phyloP scores from a whole-genome alignment of 2,888 invertebrate genomes.

The Drosophila pseudotalamancana region DNA sequence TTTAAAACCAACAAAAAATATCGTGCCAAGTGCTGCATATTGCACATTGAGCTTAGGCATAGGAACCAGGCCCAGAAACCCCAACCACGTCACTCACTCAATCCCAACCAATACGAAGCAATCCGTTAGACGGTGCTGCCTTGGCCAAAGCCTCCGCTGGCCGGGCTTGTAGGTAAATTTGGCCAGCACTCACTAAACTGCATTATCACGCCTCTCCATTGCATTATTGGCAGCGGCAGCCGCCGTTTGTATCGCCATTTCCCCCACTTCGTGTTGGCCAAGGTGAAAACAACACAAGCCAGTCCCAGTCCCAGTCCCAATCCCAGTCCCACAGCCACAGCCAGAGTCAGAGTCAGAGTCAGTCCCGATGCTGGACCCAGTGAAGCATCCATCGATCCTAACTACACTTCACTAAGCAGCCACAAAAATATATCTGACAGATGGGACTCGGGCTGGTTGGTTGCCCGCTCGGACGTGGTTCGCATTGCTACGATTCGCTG shows the following conservation, averaged over 20 bases:
- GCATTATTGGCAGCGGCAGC: slow-evolving; percentile 73
- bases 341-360: not conserved
- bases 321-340: slow-evolving; percentile 29
- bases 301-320: too few species aligned
- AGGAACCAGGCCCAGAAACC: slow-evolving; percentile 26
- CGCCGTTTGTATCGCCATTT: slow-evolving; percentile 52
- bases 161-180: slow-evolving; percentile 55
- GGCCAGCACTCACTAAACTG: slow-evolving; percentile 77
- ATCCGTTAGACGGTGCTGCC: slow-evolving; percentile 63
- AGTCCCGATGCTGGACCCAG: slow-evolving; percentile 29
- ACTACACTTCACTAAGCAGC: slow-evolving; percentile 78
- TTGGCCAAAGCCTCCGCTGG: slow-evolving; percentile 4
- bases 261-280: slow-evolving; percentile 62
- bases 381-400: slow-evolving; percentile 73
- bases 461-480: slow-evolving; percentile 49
- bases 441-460: slow-evolving; percentile 71
- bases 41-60: slow-evolving; percentile 58
- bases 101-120: slow-evolving; percentile 50
- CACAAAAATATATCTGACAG: slow-evolving; percentile 78
- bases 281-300: slow-evolving; percentile 70
- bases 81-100: slow-evolving; percentile 70
- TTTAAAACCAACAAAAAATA: slow-evolving; percentile 79
- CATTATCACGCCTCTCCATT: slow-evolving; percentile 79
- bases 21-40: slow-evolving; percentile 79
- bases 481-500: slow-evolving; percentile 74